A percentile compares a stretch with the other conserved stretches of the same genome.
phyloP scores from a whole-genome alignment of 2,888 invertebrate genomes.

The Boloria selene region DNA sequence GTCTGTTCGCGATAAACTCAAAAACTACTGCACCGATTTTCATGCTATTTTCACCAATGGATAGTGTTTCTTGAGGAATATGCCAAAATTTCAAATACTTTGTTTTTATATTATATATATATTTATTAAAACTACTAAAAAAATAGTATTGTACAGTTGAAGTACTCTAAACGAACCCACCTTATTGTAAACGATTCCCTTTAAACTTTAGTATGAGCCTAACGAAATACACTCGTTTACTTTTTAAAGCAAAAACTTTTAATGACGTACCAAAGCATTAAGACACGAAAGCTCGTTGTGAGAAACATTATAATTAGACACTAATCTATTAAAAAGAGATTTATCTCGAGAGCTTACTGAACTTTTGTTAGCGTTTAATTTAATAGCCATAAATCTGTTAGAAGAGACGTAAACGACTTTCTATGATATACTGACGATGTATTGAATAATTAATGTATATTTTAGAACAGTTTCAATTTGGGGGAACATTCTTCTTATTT shows the following conservation, averaged over 20 bases:
- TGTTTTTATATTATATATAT: too few species aligned
- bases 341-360: slow-evolving; percentile 1
- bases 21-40: too few species aligned
- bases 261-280: not conserved
- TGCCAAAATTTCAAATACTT: too few species aligned
- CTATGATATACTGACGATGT: slow-evolving; percentile 16
- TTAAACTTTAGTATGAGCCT: too few species aligned
- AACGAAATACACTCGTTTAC: too few species aligned
- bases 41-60: too few species aligned
- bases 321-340: slow-evolving; percentile 19
- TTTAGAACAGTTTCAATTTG: not conserved
- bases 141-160: too few species aligned
- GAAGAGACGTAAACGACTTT: slow-evolving; percentile 15
- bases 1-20: too few species aligned
- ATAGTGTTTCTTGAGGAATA: too few species aligned
- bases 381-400: slow-evolving; percentile 16
- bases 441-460: slow-evolving; percentile 4
- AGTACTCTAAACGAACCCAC: too few species aligned
- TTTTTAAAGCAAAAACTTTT: not conserved
- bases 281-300: not conserved
- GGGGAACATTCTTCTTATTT: not conserved
- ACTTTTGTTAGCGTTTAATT: slow-evolving; percentile 17
- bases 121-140: too few species aligned
- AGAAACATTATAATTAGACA: not conserved
- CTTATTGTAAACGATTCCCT: too few species aligned